These are phyloP conservation scores for Thyatira batis DNA, from an alignment of 2,888 invertebrate species.

Conservation along the genomic window DNA sequence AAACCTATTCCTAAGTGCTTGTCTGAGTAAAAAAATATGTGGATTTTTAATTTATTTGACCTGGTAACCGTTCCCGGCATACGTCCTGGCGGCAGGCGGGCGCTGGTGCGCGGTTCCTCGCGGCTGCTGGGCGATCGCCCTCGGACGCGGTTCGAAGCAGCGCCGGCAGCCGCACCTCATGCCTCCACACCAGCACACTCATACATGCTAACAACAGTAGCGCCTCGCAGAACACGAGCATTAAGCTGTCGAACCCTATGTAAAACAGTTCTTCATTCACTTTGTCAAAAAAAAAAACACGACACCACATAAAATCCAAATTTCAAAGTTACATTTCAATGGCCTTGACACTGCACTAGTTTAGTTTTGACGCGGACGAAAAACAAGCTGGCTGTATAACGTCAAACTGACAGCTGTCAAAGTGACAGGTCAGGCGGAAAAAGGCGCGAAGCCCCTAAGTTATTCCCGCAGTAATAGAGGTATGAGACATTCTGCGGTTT, in stretches of 20 bases:
- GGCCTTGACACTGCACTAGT: too few species aligned
- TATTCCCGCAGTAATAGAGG: constrained; percentile 44
- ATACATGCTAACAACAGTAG: constrained; percentile 67
- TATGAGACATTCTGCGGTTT: constrained; percentile 49
- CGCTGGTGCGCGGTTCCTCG: constrained; percentile 29
- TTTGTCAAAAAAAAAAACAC: constrained; percentile 28
- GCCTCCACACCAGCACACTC: constrained; percentile 56
- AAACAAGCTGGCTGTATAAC: constrained; percentile 28
- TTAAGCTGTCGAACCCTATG: constrained; percentile 31
- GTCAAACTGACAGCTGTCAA: constrained; percentile 10
- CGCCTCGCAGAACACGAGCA: constrained; percentile 62
- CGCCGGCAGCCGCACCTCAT: constrained; percentile 72
- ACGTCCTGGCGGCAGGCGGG: constrained; percentile 37
- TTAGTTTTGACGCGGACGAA: too few species aligned
- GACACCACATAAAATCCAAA: constrained; percentile 7
- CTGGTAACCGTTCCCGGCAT: constrained; percentile 56
- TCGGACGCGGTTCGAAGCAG: constrained; percentile 62
- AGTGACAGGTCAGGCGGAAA: constrained; percentile 39
- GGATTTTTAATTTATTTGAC: constrained; percentile 17
- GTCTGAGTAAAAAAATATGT: neutral
- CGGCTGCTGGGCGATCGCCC: constrained; percentile 44
- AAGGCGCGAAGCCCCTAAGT: constrained; percentile 41
- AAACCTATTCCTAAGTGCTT: too few species aligned
- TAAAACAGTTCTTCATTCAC: too few species aligned
- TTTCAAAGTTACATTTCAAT: constrained; percentile 16